Evolutionary conservation across 92 coral and sea anemone species (phyloP), one percentile per base, ranked within the genome.

Genomic region (Parazoanthus atlanticus): DNA sequence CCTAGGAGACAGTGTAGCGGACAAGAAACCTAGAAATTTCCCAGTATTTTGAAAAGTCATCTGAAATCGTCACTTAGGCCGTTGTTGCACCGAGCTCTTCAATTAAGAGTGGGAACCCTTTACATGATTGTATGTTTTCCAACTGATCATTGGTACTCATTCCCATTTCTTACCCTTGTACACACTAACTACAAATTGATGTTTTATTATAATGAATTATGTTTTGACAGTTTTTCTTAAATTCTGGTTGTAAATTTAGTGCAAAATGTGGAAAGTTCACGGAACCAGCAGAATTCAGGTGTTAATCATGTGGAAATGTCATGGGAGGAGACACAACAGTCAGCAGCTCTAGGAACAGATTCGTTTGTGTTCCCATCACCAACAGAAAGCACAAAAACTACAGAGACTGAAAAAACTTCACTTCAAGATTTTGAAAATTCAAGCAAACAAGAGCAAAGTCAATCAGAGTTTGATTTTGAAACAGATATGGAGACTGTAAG

Each of bases 301-400:
- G 13, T 30, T 28, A 41, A 47, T 41, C 61, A n/a, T 69, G 77
- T 30, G 41, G 78, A 43, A 21, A 70, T 23, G 41, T 17, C 38
- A 6, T 89, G 90, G 93, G 90, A 89, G 84, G 89, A 89, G 65
- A 91, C 92, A 46, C 93, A 91, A 71, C 64, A 76, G 23, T 40
- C 79, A 52, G 32, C 43, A 38, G 80, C 33, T 54, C 76, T 70
- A 83, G 92, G 28, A 52, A 58, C 86, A 52, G 93, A 91, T 67
- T 84, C 91, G 8, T 91, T 82, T 65, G 85, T 82, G 79, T 88
- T 79, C 71, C 87, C 89, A 54, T 78, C 89, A 54, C 89, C 89
- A 46, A 88, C 81, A 61, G 21, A 61, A 36, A 81, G 85, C 31
- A 58, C 73, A 64, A 61, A 21, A 30, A 25, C 1, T 16, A 30